These are phyloP conservation scores for Cariama cristata DNA, from an alignment of 2,113 vertebrate species.

Conservation along the genomic window DNA sequence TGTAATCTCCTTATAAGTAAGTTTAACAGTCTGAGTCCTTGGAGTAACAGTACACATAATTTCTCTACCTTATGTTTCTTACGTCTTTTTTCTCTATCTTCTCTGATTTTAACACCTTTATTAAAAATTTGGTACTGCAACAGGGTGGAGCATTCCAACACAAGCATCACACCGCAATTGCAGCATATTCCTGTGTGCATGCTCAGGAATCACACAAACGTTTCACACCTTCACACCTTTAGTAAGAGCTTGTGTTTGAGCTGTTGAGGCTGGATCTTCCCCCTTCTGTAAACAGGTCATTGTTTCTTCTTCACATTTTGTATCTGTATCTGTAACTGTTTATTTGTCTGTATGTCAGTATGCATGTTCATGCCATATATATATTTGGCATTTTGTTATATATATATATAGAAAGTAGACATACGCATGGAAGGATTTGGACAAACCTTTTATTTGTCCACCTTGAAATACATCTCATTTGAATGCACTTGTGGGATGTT, in stretches of 20 bases:
- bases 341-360: not conserved
- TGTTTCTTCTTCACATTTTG: not conserved
- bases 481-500: not conserved
- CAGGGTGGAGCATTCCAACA: not conserved
- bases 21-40: not conserved
- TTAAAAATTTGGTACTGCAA: not conserved
- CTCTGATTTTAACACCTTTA: not conserved
- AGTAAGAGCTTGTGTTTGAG: not conserved
- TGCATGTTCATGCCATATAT: too few species aligned
- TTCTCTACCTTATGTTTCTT: not conserved
- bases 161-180: not conserved
- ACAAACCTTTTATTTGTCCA: not conserved
- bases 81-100: not conserved
- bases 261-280: not conserved
- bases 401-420: not conserved
- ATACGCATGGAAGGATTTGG: rapidly evolving
- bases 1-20: not conserved
- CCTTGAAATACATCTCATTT: not conserved
- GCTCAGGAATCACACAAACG: not conserved
- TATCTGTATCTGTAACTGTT: not conserved
- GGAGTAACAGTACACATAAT: not conserved
- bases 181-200: not conserved
- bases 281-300: not conserved
- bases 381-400: not conserved
- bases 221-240: rapidly evolving